Evolutionary conservation across 2,113 vertebrate genomes (phyloP), one percentile per base, ranked within the genome.

Genomic region (Neoarius graeffei): DNA sequence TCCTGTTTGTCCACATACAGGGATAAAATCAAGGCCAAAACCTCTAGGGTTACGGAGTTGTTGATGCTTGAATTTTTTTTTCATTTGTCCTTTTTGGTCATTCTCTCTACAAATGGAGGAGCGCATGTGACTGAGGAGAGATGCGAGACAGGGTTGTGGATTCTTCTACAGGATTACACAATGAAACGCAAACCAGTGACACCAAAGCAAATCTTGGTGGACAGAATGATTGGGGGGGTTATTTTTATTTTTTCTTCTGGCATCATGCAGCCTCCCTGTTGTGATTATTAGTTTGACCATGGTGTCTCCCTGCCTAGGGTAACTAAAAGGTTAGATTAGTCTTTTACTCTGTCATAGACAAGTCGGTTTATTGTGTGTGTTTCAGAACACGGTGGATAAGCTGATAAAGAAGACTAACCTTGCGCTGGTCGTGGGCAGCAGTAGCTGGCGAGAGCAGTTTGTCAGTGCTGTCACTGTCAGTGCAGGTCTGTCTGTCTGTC

Each of bases 401-500:
- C 93, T 97, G 91, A 97, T 97, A 73, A 97, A 97, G 92, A 97
- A 97, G 94, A 96, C 96, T 0, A 97, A 96, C 92, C 93, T 97
- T 91, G 96, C 96, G 50, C 92, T 97, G 91, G 96, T 96, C 87
- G 96, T 97, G 91, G 96, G 96, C 66, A 97, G 95, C 94, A 96
- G 96, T 92, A 96, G 96, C 92, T 97, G 96, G 96, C 94, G 96
- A 80, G 96, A 97, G 91, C 96, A 97, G 94, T 97, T 97, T 95
- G 96, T 97, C 85, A 96, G 94, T 1, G 96, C 96, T 1, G 96
- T 97, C 83, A 97, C 96, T 59, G 96, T 97, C 92, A 97, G 96
- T 17, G 96, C 96, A 94, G 96, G 96, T 96, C 90, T 95, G 94
- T 89, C 35, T 42, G 2, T 42, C 2, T 42, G 56, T 74, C 81